Conservation (phyloP, 1,140 invertebrate genomes). For the Neodiprion pinetum region DNA sequence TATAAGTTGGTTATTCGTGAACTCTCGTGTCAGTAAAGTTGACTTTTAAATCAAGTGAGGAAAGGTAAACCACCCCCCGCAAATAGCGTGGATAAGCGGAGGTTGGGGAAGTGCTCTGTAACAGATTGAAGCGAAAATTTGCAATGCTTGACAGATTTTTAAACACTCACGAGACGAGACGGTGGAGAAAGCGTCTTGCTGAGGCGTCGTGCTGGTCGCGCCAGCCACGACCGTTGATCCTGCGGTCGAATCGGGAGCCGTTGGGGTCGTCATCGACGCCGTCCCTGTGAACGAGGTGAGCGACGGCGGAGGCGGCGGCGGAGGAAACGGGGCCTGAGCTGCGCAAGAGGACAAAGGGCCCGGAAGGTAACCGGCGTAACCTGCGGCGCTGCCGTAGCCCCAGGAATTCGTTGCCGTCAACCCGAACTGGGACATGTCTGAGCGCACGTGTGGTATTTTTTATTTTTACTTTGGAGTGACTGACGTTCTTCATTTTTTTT, state of each 20-base stretch:
- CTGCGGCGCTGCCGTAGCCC: slow-evolving; percentile 82
- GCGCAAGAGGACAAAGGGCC: slow-evolving; percentile 66
- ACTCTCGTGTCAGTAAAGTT: no score
- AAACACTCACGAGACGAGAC: slow-evolving; percentile 54
- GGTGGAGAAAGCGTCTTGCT: slow-evolving; percentile 54
- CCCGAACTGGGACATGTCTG: slow-evolving; percentile 81
- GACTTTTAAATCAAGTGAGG: no score
- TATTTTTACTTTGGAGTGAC: no score
- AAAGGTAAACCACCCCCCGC: no score
- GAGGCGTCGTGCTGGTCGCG: slow-evolving; percentile 46
- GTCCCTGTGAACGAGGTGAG: slow-evolving; percentile 54
- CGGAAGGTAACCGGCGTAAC: slow-evolving; percentile 80
- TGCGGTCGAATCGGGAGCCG: slow-evolving; percentile 72
- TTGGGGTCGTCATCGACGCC: slow-evolving; percentile 58
- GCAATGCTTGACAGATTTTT: background rate
- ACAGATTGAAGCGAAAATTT: no score
- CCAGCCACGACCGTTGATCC: slow-evolving; percentile 61
- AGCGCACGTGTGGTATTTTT: background rate
- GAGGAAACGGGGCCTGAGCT: slow-evolving; percentile 72
- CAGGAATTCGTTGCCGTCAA: slow-evolving; percentile 81
- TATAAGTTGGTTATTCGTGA: no score
- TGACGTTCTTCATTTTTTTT: no score
- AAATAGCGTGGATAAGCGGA: no score
- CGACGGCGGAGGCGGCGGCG: slow-evolving; percentile 63
- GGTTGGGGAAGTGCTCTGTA: no score